Evolutionary conservation across 2,888 invertebrate genomes (phyloP), one percentile per base, ranked within the genome.

Genomic region (Lasioglossum vierecki): DNA sequence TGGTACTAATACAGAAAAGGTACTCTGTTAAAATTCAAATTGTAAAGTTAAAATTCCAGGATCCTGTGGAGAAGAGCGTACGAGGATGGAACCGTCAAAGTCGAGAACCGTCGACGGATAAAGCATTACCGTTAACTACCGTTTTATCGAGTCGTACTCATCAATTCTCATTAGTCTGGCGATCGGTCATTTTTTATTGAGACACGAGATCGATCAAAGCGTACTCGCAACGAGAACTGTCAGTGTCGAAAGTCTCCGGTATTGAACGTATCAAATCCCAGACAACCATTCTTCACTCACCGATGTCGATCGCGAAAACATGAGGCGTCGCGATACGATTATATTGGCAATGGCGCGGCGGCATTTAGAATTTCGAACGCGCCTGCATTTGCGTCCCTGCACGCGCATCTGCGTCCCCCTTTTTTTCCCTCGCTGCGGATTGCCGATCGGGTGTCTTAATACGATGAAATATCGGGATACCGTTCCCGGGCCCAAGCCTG

Each of bases 121-220:
- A 49, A 22, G 49, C 49, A 57, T n/a, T n/a, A 57, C n/a, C 57
- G 57, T n/a, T n/a, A n/a, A n/a, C 11, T 11, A 11, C n/a, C n/a
- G n/a, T 57, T 57, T 57, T 11, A 57, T 11, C n/a, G 57, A n/a
- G 57, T 57, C n/a, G 57, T 57, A 4, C n/a, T n/a, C 53, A 57
- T n/a, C 57, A n/a, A 57, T 57, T 57, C 11, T 11, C 57, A 57
- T 57, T 57, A 57, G 57, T n/a, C 57, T 1, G 11, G 57, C 57
- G 57, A 57, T 57, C 57, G 57, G n/a, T 57, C n/a, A n/a, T 11
- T n/a, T 57, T n/a, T n/a, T 57, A 57, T 57, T 57, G n/a, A 57
- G n/a, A 57, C n/a, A 57, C n/a, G 57, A n/a, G 57, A 57, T 57
- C 57, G 6, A 57, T 57, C n/a, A 57, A 57, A n/a, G 1, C 22